These are phyloP conservation scores for Myrmecobius fasciatus DNA, from an alignment of 2,113 vertebrate genomes.

Conservation along the genomic window DNA sequence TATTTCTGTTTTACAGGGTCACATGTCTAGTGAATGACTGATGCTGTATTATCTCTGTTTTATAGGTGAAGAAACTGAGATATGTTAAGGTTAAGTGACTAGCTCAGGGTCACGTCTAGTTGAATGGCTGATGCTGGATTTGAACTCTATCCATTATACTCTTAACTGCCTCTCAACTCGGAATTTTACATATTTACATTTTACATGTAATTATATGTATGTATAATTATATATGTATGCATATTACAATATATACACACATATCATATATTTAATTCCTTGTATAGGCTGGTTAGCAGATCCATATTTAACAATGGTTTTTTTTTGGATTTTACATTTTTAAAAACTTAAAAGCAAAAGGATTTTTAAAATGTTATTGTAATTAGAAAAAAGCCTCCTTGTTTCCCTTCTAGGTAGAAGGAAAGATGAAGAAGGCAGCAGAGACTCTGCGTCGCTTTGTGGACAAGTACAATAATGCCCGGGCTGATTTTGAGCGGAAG, in stretches of 20 bases:
- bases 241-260: too few species aligned
- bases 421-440: constrained; percentile 93
- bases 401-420: constrained; percentile 87
- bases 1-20: too few species aligned
- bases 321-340: neutral
- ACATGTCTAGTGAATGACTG: neutral
- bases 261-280: neutral
- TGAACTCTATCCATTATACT: neutral
- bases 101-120: neutral
- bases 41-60: neutral
- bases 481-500: constrained; percentile 94
- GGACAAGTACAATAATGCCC: constrained; percentile 93
- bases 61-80: neutral
- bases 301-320: neutral
- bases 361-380: neutral
- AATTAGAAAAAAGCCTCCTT: neutral
- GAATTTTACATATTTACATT: neutral
- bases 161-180: neutral
- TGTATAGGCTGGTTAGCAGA: neutral
- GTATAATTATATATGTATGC: too few species aligned
- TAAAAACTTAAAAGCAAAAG: neutral
- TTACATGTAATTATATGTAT: too few species aligned
- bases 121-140: neutral
- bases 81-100: neutral
- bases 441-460: constrained; percentile 89